These are phyloP conservation scores for Oncorhynchus clarkii DNA, from an alignment of 2,113 vertebrate genomes.

Conservation along the genomic window DNA sequence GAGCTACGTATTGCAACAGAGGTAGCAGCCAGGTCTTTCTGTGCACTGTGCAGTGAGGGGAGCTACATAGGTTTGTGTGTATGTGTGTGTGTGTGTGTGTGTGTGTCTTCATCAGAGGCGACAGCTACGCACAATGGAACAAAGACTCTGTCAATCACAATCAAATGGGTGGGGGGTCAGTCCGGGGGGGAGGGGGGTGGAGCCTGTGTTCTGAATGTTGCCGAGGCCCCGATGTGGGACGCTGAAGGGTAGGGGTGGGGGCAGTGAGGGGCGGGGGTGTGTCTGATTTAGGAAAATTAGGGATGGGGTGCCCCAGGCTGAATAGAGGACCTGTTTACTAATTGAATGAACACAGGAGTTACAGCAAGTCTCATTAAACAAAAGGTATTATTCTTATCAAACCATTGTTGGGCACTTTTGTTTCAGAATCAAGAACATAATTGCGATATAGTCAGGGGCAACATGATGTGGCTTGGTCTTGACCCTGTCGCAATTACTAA, in stretches of 20 bases:
- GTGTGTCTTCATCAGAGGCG: slow-evolving; percentile 78
- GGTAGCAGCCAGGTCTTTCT: neutral
- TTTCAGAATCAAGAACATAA: slow-evolving; percentile 55
- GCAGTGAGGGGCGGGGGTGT: slow-evolving; percentile 38
- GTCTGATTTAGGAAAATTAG: slow-evolving; percentile 66
- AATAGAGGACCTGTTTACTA: slow-evolving; percentile 73
- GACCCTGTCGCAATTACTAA: slow-evolving; percentile 51
- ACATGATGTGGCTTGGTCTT: slow-evolving; percentile 47
- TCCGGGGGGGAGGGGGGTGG: slow-evolving; percentile 53
- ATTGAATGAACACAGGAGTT: slow-evolving; percentile 72
- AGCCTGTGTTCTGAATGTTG: slow-evolving; percentile 64
- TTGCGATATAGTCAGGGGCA: slow-evolving; percentile 62
- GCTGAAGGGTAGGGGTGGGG: slow-evolving; percentile 11
- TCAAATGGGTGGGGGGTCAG: slow-evolving; percentile 56
- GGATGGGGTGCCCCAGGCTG: slow-evolving; percentile 52
- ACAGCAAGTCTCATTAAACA: slow-evolving; percentile 72
- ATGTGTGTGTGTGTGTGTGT: slow-evolving; percentile 16
- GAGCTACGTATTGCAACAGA: slow-evolving; percentile 39
- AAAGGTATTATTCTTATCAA: slow-evolving; percentile 58
- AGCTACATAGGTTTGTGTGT: slow-evolving; percentile 8
- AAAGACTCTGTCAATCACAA: slow-evolving; percentile 80
- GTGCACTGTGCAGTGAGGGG: slow-evolving; percentile 40
- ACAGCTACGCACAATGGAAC: slow-evolving; percentile 78
- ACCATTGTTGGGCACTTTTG: slow-evolving; percentile 64
- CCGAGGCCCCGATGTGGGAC: slow-evolving; percentile 38